Base-by-base conservation (phyloP, 2,888 invertebrate species). In the Cryptocephalus moraei region DNA sequence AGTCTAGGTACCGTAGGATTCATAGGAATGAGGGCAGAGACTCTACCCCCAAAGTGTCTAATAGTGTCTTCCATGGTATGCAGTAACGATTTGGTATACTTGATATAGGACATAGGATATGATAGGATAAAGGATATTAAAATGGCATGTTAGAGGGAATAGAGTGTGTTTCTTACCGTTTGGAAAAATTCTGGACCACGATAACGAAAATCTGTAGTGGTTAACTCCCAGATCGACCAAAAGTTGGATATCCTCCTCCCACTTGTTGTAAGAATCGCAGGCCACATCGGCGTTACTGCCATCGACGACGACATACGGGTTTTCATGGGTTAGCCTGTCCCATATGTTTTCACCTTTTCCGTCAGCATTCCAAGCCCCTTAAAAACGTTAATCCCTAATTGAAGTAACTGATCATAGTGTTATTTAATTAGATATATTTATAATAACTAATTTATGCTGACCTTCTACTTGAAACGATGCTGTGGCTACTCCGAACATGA, bases 161-260 rank as follows among this genome's bases (percentile, higher is more conserved):
- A n/a, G n/a, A n/a, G n/a, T n/a, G n/a, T n/a, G n/a, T n/a, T n/a
- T 22, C 36, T 39, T 77, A 14, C 86, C 89, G 11, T 75, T 77
- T 0, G 88, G 86, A 53, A 89, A 68, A 40, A 91, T 74, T 43
- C 90, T 73, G 0, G 84, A 70, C 90, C 90, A 91, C 1, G 86
- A 79, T 57, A 86, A 73, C 1, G 84, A 85, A 65, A 86, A 86
- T 34, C 85, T 74, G 64, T 85, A 85, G 48, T 80, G 75, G 54
- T 80, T 71, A 0, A 81, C 81, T 14, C 81, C 79, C 1, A 83
- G 65, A 50, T 79, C 75, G 46, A 73, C 74, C 4, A 82, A 69
- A 75, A 82, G 75, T 65, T 78, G 73, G 0, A 77, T 78, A 60
- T 83, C 82, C 43, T 79, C 78, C 59, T 76, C 73, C 62, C 79